A percentile compares a stretch with the other conserved stretches of the same genome.
These are phyloP conservation scores for Halesus radiatus DNA, from an alignment of 1,140 invertebrate species.

Conservation along the genomic window DNA sequence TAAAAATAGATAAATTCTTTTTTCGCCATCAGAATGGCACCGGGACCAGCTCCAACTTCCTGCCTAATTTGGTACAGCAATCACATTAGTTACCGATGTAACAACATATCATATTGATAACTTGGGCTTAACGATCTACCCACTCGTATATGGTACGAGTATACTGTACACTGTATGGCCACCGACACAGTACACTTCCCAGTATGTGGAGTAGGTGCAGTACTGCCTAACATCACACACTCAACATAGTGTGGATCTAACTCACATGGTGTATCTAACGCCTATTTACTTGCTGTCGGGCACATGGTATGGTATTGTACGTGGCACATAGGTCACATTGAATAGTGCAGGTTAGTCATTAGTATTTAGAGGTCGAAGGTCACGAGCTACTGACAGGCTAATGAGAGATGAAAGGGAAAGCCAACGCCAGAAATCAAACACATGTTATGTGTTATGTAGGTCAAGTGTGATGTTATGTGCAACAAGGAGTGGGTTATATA, in stretches of 20 bases:
- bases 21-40: background rate
- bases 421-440: constrained; percentile 9
- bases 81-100: background rate
- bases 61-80: background rate
- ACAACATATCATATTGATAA: constrained; percentile 29
- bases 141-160: background rate
- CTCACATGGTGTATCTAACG: no score
- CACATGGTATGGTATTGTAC: no score
- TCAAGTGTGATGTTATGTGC: background rate
- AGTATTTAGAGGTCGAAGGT: constrained; percentile 34
- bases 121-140: constrained; percentile 11
- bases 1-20: no score
- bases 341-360: constrained; percentile 27
- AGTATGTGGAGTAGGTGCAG: no score
- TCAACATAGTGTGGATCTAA: no score
- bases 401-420: constrained; percentile 35
- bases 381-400: constrained; percentile 25
- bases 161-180: constrained; percentile 3
- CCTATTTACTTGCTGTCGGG: no score
- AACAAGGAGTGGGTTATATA: background rate
- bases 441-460: background rate
- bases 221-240: no score
- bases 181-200: background rate
- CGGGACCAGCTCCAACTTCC: background rate
- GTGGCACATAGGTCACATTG: background rate